Conservation (phyloP, 2,797 vertebrate species). For the Enteromius argenteus region DNA sequence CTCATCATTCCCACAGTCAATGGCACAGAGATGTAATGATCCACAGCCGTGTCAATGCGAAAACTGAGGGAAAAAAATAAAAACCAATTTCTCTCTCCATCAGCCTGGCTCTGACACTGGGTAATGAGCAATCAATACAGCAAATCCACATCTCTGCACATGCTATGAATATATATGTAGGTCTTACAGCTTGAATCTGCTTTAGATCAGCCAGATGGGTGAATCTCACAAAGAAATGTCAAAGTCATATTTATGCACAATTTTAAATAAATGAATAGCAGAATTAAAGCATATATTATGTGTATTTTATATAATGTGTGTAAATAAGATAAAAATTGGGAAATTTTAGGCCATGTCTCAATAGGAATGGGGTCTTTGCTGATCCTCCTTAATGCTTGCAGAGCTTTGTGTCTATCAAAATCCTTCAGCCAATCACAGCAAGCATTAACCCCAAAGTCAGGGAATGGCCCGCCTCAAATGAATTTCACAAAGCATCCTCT, state of each 20-base stretch:
- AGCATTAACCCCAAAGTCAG: not conserved
- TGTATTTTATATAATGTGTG: not conserved
- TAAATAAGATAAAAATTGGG: not conserved
- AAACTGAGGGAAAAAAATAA: slow-evolving; percentile 41
- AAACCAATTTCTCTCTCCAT: slow-evolving; percentile 40
- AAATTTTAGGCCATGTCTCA: slow-evolving; percentile 34
- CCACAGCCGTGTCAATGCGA: slow-evolving; percentile 64
- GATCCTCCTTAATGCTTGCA: slow-evolving; percentile 19
- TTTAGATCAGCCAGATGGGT: not conserved
- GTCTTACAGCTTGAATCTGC: slow-evolving; percentile 15
- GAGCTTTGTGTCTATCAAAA: slow-evolving; percentile 35
- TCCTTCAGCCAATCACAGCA: slow-evolving; percentile 11
- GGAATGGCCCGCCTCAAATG: not conserved
- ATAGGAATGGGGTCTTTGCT: not conserved
- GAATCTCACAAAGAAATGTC: not conserved
- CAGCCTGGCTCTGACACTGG: slow-evolving; percentile 65
- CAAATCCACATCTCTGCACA: slow-evolving; percentile 36
- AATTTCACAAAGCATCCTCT: slow-evolving; percentile 18
- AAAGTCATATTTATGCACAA: not conserved
- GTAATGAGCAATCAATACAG: slow-evolving; percentile 44
- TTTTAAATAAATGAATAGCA: not conserved
- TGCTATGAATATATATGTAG: slow-evolving; percentile 33
- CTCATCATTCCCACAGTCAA: slow-evolving; percentile 61
- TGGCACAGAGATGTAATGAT: slow-evolving; percentile 62
- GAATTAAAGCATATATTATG: not conserved